A percentile compares a stretch with the other conserved stretches of the same genome.
Conservation (phyloP, 2,888 invertebrate species). For the Ditula angustiorana region DNA sequence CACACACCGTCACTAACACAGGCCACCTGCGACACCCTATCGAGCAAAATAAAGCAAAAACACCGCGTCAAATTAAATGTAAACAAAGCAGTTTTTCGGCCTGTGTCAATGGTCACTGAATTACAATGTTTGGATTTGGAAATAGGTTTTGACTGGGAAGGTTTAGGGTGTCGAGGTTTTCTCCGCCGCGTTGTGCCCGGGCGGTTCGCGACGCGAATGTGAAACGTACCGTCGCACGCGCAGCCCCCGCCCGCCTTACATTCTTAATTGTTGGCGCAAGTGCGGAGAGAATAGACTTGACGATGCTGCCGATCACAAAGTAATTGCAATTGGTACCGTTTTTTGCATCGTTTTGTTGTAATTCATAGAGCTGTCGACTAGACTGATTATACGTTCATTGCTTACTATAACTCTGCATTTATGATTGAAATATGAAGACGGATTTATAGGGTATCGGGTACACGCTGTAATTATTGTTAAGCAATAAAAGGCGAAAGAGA, state of each 20-base stretch:
- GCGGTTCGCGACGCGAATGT: slow-evolving; percentile 78
- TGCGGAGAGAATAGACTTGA: slow-evolving; percentile 53
- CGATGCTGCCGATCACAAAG: background rate
- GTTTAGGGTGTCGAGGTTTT: slow-evolving; percentile 66
- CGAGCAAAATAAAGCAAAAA: slow-evolving; percentile 45
- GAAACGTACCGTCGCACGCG: slow-evolving; percentile 80
- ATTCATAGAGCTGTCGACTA: slow-evolving; percentile 3
- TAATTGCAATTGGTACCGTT: background rate
- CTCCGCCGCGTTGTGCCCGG: slow-evolving; percentile 68
- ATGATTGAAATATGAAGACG: slow-evolving; percentile 16
- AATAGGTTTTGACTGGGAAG: too few species aligned
- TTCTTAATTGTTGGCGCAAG: slow-evolving; percentile 69
- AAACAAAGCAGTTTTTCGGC: slow-evolving; percentile 21
- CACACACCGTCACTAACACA: slow-evolving; percentile 78
- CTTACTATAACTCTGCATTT: background rate
- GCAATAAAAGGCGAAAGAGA: background rate
- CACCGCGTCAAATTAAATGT: slow-evolving; percentile 35
- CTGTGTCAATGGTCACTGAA: slow-evolving; percentile 26
- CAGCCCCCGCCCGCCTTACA: slow-evolving; percentile 68
- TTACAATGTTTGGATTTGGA: background rate
- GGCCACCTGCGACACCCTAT: slow-evolving; percentile 72
- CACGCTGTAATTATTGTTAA: background rate
- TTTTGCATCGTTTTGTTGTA: slow-evolving; percentile 10
- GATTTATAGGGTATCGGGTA: slow-evolving; percentile 4
- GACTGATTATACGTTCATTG: slow-evolving; percentile 20